Evolutionary conservation across 2,888 invertebrate genomes (phyloP), one percentile per base, ranked within the genome.

Genomic region (Geotrupes spiniger): DNA sequence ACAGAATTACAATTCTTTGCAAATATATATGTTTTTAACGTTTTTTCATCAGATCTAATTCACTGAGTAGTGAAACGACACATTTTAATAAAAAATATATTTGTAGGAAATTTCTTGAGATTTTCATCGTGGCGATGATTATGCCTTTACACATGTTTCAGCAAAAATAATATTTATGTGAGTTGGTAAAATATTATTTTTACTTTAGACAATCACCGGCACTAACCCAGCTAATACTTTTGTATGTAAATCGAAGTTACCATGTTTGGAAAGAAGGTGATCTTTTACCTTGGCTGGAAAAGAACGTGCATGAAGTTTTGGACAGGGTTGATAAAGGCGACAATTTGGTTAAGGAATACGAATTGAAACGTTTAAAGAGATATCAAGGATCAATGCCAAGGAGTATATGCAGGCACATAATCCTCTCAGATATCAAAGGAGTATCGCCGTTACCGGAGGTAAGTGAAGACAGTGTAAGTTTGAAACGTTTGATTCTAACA

Each of bases 231-330:
- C 70, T 92, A 40, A 78, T 86, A 51, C 77, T 79, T 28, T 74
- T 93, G 53, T 92, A 91, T 65, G 78, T 89, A 10, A 82, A 81
- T 45, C 79, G 91, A 38, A 82, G 82, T 57, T 83, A 82, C 65
- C 81, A 86, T 42, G 76, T 90, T 39, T 93, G 92, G 92, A 88
- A 89, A 63, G 85, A 88, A 58, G 74, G 80, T 11, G 83, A 83
- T 51, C 77, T 88, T 40, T 65, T 92, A 41, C 76, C 79, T 0
- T 92, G 91, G 89, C 68, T 93, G 49, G 90, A 91, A 65, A 76
- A 74, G 44, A 87, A 86, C 68, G 87, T 86, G 0, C 78, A 82
- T 49, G 64, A 68, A 14, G 84, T 83, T 4, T 63, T 90, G 36
- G 78, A 82, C 57, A 74, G 80, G 44, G 80, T 87, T 3, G 83